Evolutionary conservation across 2,797 vertebrate genomes (phyloP).

Genomic region (Staurois parvus): DNA sequence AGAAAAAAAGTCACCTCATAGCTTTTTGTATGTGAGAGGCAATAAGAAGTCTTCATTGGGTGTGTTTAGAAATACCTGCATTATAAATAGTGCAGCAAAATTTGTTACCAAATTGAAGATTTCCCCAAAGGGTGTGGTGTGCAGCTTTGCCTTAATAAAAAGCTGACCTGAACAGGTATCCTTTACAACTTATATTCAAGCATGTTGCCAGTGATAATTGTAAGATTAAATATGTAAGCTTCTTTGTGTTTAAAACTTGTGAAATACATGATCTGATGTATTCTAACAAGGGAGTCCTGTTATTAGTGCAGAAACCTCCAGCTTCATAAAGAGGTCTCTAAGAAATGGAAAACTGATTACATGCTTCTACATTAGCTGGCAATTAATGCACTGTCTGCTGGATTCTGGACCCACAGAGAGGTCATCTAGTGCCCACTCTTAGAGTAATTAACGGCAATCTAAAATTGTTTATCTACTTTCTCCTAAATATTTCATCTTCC

Average conservation of each 20-base stretch:
- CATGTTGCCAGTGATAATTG: not conserved
- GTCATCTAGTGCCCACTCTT: constrained; percentile 48
- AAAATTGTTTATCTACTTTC: constrained; percentile 42
- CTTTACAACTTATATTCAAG: too few species aligned
- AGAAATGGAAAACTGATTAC: constrained; percentile 52
- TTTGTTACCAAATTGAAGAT: too few species aligned
- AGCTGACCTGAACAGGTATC: too few species aligned
- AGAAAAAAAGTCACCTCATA: too few species aligned
- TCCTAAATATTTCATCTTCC: constrained; percentile 23
- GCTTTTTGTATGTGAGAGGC: too few species aligned
- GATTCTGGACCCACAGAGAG: constrained; percentile 22
- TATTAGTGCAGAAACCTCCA: constrained; percentile 31
- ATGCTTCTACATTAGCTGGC: constrained; percentile 51
- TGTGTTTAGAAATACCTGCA: too few species aligned
- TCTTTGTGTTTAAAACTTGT: not conserved
- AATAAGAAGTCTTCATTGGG: too few species aligned
- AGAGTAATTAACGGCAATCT: constrained; percentile 51
- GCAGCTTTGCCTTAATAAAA: too few species aligned
- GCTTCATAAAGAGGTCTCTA: constrained; percentile 35
- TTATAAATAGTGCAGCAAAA: too few species aligned
- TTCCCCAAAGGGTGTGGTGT: too few species aligned
- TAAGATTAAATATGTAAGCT: not conserved
- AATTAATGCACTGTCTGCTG: constrained; percentile 35
- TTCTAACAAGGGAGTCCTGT: constrained; percentile 12
- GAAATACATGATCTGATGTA: not conserved